Evolutionary conservation across 2,888 invertebrate species (phyloP).

Genomic region (Ennomos erosarius): DNA sequence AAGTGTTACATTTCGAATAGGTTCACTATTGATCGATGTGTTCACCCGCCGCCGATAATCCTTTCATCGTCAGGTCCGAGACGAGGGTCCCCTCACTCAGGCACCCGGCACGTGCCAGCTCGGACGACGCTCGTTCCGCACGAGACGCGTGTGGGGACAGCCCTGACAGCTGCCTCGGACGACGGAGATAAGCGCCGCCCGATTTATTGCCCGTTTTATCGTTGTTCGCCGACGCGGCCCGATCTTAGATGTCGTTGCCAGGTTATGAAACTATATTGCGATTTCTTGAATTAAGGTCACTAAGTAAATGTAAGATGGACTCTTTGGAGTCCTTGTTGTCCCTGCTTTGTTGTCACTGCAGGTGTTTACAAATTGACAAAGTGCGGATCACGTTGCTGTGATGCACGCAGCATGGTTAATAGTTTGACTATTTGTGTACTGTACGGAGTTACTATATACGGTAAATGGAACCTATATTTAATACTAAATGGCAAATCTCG

Average conservation of each 20-base stretch:
- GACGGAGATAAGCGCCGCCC: conserved; percentile 3
- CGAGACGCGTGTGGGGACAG: conserved; percentile 3
- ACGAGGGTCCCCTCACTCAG: conserved; percentile 12
- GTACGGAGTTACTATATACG: background rate
- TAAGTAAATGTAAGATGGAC: too few relatives aligned
- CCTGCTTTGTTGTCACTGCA: too few relatives aligned
- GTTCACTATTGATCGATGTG: conserved; percentile 18
- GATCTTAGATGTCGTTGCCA: background rate
- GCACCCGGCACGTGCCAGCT: conserved; percentile 2
- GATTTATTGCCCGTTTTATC: conserved; percentile 7
- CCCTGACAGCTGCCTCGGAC: conserved; percentile 2
- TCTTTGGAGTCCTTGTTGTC: too few relatives aligned
- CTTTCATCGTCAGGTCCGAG: conserved; percentile 5
- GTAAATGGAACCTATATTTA: too few relatives aligned
- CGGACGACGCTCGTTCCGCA: conserved; percentile 7
- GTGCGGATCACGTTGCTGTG: too few relatives aligned
- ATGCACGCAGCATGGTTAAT: too few relatives aligned
- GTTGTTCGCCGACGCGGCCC: conserved; percentile 1
- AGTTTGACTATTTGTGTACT: too few relatives aligned
- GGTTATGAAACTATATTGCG: background rate
- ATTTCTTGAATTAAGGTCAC: background rate
- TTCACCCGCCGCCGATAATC: conserved; percentile 17
- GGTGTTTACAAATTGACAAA: too few relatives aligned
- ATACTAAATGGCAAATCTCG: too few relatives aligned
- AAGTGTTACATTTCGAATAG: conserved; percentile 6